These are phyloP conservation scores for Tachysurus vachellii DNA, from an alignment of 2,113 vertebrate genomes.

Conservation along the genomic window DNA sequence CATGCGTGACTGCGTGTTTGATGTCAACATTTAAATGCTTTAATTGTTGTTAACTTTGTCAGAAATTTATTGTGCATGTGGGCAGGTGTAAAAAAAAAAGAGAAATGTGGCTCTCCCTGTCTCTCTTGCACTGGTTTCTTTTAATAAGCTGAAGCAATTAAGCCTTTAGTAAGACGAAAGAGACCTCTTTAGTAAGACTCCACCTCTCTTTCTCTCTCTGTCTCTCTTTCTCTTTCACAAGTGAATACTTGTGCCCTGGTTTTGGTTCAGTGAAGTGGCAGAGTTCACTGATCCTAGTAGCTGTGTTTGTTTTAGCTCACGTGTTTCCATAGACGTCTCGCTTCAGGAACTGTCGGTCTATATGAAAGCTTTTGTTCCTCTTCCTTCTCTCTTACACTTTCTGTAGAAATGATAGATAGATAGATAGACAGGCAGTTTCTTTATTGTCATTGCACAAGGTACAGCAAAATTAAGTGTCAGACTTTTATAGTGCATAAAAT, in stretches of 20 bases:
- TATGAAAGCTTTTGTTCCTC: not conserved
- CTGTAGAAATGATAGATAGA: not conserved
- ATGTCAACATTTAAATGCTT: constrained; percentile 24
- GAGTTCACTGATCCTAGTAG: constrained; percentile 44
- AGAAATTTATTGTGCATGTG: constrained; percentile 11
- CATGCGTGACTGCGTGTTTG: constrained; percentile 30
- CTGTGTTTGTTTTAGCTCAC: constrained; percentile 53
- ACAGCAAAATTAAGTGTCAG: too few species aligned
- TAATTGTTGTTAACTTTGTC: constrained; percentile 1
- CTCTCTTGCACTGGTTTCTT: constrained; percentile 12
- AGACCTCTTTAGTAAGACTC: too few species aligned
- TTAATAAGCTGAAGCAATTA: constrained; percentile 32
- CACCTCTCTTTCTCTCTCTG: not conserved
- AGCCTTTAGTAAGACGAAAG: constrained; percentile 25
- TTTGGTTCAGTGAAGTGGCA: constrained; percentile 48
- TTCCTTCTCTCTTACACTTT: not conserved
- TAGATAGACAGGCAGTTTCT: too few species aligned
- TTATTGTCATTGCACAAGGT: too few species aligned
- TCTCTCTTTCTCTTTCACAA: constrained; percentile 1
- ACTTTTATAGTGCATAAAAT: too few species aligned
- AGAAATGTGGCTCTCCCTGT: constrained; percentile 26
- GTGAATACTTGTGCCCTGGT: constrained; percentile 36
- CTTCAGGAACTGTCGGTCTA: constrained; percentile 19
- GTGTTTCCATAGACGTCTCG: constrained; percentile 52
- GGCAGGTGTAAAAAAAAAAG: not conserved